Conservation (phyloP, 2,888 invertebrate genomes). For the Ditylenchus weischeri region DNA sequence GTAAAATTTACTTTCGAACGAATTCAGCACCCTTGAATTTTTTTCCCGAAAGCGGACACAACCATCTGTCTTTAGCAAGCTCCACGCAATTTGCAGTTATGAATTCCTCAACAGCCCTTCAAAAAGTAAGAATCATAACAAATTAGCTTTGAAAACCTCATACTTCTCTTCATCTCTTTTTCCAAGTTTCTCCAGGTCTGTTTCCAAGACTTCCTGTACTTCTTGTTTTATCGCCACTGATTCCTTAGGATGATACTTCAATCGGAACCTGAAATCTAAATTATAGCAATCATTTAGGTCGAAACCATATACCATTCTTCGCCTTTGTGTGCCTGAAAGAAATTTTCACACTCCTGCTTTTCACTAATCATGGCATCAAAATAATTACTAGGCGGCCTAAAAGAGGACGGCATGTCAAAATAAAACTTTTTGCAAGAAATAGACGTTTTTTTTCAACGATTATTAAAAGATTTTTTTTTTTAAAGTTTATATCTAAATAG, state of each 20-base stretch:
- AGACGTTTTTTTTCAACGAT: no score
- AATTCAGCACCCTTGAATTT: conserved; percentile 98
- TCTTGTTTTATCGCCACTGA: conserved; percentile 82
- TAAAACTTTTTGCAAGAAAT: no score
- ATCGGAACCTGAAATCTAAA: conserved; percentile 80
- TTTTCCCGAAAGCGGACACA: conserved; percentile 95
- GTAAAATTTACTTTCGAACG: conserved; percentile 69
- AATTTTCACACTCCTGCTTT: conserved; percentile 91
- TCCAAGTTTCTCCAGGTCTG: conserved; percentile 72
- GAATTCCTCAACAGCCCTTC: conserved; percentile 82
- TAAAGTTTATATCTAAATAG: no score
- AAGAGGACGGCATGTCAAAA: no score
- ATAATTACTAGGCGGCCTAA: no score
- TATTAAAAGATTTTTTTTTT: no score
- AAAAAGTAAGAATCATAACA: not conserved
- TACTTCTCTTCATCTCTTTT: conserved; percentile 72
- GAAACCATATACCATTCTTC: conserved; percentile 82
- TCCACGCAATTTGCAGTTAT: conserved; percentile 95
- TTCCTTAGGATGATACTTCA: conserved; percentile 97
- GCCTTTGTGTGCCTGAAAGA: conserved; percentile 97
- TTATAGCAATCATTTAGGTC: no score
- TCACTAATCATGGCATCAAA: conserved; percentile 54
- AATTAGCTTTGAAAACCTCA: conserved; percentile 25
- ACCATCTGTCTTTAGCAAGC: conserved; percentile 93
- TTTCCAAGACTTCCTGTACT: conserved; percentile 70